Evolutionary conservation across 2,113 vertebrate genomes (phyloP).

Genomic region (Coryphaenoides rupestris): DNA sequence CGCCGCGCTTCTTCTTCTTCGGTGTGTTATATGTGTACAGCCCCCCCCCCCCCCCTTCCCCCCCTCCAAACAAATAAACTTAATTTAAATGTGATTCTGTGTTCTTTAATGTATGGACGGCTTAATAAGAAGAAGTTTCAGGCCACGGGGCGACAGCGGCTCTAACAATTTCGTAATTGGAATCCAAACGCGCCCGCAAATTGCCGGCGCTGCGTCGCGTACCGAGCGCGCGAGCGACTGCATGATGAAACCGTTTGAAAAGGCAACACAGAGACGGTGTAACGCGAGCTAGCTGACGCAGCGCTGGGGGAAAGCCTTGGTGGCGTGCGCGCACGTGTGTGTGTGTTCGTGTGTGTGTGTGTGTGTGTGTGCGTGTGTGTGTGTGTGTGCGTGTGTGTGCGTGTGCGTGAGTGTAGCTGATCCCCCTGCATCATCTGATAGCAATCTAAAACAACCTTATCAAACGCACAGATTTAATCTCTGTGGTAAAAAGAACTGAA

Average conservation of each 20-base stretch:
- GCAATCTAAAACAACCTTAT: slow-evolving; percentile 59
- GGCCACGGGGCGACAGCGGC: slow-evolving; percentile 69
- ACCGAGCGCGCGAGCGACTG: slow-evolving; percentile 54
- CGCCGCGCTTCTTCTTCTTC: slow-evolving; percentile 59
- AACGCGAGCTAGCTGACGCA: slow-evolving; percentile 71
- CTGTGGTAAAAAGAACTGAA: slow-evolving; percentile 44
- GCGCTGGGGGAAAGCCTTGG: slow-evolving; percentile 54
- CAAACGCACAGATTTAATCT: slow-evolving; percentile 48
- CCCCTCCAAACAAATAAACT: slow-evolving; percentile 71
- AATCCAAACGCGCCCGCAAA: slow-evolving; percentile 77
- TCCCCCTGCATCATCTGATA: slow-evolving; percentile 65
- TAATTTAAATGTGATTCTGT: slow-evolving; percentile 67
- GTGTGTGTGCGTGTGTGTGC: no score
- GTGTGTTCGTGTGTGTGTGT: slow-evolving; percentile 41
- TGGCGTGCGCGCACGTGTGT: slow-evolving; percentile 5
- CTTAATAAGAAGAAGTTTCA: slow-evolving; percentile 73
- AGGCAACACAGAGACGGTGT: slow-evolving; percentile 67
- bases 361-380: no score
- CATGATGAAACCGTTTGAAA: slow-evolving; percentile 81
- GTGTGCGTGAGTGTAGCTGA: slow-evolving; percentile 40
- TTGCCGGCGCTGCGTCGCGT: slow-evolving; percentile 70
- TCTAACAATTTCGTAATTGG: slow-evolving; percentile 76
- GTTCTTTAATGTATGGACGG: slow-evolving; percentile 73
- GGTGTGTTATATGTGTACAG: slow-evolving; percentile 61
- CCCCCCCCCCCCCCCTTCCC: no score